phyloP scores from a whole-genome alignment of 2,113 vertebrate genomes.

The Scolopax mira region DNA sequence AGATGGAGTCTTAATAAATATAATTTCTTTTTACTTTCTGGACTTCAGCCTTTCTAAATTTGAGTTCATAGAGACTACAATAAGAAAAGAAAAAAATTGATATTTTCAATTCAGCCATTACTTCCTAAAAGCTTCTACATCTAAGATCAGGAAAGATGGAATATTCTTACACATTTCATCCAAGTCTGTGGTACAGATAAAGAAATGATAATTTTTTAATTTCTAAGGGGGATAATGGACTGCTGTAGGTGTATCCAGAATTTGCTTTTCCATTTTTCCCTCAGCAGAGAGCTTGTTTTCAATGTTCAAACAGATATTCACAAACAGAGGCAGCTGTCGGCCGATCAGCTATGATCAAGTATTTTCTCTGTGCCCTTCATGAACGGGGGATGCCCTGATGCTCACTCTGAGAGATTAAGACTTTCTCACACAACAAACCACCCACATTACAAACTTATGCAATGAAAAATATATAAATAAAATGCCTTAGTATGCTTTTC shows the following conservation, averaged over 20 bases:
- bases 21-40: not conserved
- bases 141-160: not conserved
- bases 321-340: not conserved
- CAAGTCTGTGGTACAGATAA: not conserved
- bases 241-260: not conserved
- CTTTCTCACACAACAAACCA: not conserved
- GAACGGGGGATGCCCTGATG: not conserved
- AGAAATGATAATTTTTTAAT: not conserved
- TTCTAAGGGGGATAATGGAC: not conserved
- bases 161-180: too few relatives aligned
- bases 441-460: not conserved
- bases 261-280: not conserved
- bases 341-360: rapidly evolving
- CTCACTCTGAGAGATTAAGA: not conserved
- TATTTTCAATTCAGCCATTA: not conserved
- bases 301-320: not conserved
- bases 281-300: not conserved
- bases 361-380: not conserved
- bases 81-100: not conserved
- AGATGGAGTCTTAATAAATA: not conserved
- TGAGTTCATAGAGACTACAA: not conserved
- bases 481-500: not conserved
- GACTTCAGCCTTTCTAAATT: not conserved
- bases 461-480: not conserved
- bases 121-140: not conserved